Percentiles rank a stretch among this genome's conserved stretches.
Evolutionary conservation across 1,140 invertebrate species (phyloP).

Genomic region (Colletes latitarsis): DNA sequence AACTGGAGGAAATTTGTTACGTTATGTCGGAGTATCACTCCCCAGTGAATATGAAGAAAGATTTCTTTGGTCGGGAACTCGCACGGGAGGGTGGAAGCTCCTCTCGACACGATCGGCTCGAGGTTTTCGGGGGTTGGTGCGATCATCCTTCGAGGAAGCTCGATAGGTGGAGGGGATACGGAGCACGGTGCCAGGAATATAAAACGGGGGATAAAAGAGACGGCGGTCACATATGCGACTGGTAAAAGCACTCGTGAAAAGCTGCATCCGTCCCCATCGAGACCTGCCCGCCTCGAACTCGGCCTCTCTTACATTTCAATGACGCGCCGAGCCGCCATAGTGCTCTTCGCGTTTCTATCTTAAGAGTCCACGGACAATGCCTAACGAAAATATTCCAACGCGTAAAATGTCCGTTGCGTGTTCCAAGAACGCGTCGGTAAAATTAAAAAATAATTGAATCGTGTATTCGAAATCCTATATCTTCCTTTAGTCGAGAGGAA

Average conservation of each 20-base stretch:
- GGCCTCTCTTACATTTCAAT: constrained; percentile 50
- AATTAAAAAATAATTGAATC: too few relatives aligned
- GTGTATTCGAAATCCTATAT: too few relatives aligned
- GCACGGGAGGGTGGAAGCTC: constrained; percentile 28
- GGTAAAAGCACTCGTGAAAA: constrained; percentile 73
- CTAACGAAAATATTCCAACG: too few relatives aligned
- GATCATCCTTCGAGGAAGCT: constrained; percentile 17
- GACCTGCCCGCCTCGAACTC: constrained; percentile 18
- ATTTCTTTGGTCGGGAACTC: constrained; percentile 64
- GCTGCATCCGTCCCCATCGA: constrained; percentile 60
- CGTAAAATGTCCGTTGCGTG: too few relatives aligned
- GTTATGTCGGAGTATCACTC: constrained; percentile 78
- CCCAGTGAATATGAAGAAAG: constrained; percentile 78
- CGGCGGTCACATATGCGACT: constrained; percentile 72
- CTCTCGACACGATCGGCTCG: constrained; percentile 37
- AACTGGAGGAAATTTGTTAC: constrained; percentile 77
- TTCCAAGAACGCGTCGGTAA: too few relatives aligned
- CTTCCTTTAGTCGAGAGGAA: background rate
- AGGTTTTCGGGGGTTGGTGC: constrained; percentile 35
- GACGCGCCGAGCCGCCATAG: background rate
- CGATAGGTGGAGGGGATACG: constrained; percentile 45
- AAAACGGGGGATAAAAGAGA: constrained; percentile 72
- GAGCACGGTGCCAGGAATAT: constrained; percentile 72
- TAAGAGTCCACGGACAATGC: too few relatives aligned
- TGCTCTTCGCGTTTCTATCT: background rate